Conservation (phyloP, 2,113 vertebrate species). For the Probosciger aterrimus region DNA sequence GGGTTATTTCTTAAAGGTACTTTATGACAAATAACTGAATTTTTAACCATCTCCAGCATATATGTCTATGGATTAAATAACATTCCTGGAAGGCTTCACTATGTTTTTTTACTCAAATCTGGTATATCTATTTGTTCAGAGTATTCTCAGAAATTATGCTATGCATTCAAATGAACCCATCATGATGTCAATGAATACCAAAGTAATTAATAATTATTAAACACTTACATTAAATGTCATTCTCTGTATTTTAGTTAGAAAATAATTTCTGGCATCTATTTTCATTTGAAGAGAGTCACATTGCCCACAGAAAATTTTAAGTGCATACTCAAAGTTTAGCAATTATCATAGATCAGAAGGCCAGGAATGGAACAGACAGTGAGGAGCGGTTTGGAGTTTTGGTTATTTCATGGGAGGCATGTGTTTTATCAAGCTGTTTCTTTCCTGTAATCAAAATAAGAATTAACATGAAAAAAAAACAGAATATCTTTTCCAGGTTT, state of each 20-base stretch:
- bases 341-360: constrained; percentile 67
- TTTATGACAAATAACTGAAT: neutral
- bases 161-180: constrained; percentile 38
- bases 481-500: neutral
- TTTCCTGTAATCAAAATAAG: constrained; percentile 31
- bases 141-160: constrained; percentile 19
- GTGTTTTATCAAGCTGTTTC: constrained; percentile 35
- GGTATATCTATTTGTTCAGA: neutral
- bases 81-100: constrained; percentile 32
- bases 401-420: constrained; percentile 23
- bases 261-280: constrained; percentile 57
- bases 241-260: constrained; percentile 53
- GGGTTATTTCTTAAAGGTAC: neutral
- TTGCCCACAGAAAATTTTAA: constrained; percentile 63
- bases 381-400: neutral
- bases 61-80: neutral
- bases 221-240: constrained; percentile 70
- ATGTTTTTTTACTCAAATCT: neutral
- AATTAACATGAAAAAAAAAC: neutral
- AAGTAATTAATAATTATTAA: constrained; percentile 72
- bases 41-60: neutral
- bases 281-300: constrained; percentile 53
- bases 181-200: constrained; percentile 57
- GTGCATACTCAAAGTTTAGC: constrained; percentile 51
- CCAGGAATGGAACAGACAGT: constrained; percentile 44